Evolutionary conservation across 2,888 invertebrate species (phyloP), one percentile per base, ranked within the genome.

Genomic region (Podabrus alpinus): DNA sequence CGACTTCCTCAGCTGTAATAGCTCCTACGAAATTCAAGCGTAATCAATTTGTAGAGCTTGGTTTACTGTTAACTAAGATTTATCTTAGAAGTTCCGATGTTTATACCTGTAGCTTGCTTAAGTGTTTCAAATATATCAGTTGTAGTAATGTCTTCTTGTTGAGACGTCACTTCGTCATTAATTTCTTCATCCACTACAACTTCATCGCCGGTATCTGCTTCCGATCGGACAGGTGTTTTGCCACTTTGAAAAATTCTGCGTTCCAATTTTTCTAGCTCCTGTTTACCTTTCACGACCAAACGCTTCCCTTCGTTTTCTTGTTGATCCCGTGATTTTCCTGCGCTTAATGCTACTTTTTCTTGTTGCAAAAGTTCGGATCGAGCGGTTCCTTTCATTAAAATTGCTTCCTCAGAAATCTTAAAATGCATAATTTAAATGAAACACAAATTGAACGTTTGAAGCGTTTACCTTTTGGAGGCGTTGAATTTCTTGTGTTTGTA

Each of bases 251-350:
- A 94, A 67, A 95, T 92, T 82, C 93, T 90, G 78, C 94, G 91
- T 82, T 95, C 95, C 74, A 95, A 86, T 70, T 92, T 91, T 84
- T 95, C 95, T 16, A 95, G 85, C 80, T 95, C 94, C 15, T 90
- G 85, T 82, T 92, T 92, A 9, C 94, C 88, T 70, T 93, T 93
- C 21, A 92, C 92, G 16, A 95, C 94, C 71, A 93, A 89, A 79
- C 92, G 91, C 76, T 93, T 91, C 79, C 91, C 92, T 85, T 91
- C 92, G 0, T 89, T 85, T 0, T 91, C 89, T 82, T 92, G 92
- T 0, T 89, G 88, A 9, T 92, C 92, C 0, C 95, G 90, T 5
- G 90, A 88, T 80, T 92, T 92, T 19, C 92, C 92, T 0, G 92
- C 91, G 59, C 91, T 90, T 77, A 93, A 90, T 1, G 93, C 93